Percentiles rank a stretch among this genome's conserved stretches.
Conservation (phyloP, 2,888 invertebrate genomes). For the Spisula subtruncata region DNA sequence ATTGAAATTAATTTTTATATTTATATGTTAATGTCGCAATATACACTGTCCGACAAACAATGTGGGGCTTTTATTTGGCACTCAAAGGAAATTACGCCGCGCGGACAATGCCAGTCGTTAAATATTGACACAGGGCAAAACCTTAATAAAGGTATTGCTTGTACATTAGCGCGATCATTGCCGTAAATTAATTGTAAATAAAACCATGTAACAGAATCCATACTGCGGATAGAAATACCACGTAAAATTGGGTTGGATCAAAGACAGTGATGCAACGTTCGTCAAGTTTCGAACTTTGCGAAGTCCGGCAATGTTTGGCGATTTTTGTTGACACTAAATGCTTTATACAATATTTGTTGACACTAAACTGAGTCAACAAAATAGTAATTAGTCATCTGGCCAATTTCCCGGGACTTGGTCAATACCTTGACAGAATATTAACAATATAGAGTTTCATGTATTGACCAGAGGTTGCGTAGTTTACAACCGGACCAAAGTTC, state of each 20-base stretch:
- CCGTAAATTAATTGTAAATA: slow-evolving; percentile 59
- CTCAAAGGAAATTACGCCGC: slow-evolving; percentile 53
- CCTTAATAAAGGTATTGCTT: slow-evolving; percentile 52
- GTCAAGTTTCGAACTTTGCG: slow-evolving; percentile 40
- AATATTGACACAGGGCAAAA: slow-evolving; percentile 61
- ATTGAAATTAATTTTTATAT: slow-evolving; percentile 35
- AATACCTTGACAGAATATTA: slow-evolving; percentile 26
- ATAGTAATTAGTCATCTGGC: slow-evolving; percentile 54
- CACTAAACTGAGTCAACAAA: slow-evolving; percentile 57
- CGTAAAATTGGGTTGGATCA: slow-evolving; percentile 37
- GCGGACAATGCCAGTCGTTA: slow-evolving; percentile 54
- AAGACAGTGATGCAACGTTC: slow-evolving; percentile 40
- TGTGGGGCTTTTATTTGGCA: slow-evolving; percentile 14
- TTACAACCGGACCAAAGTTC: slow-evolving; percentile 15
- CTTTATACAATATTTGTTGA: slow-evolving; percentile 62
- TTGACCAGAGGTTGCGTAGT: neutral
- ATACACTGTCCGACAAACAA: slow-evolving; percentile 31
- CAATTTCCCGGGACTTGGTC: slow-evolving; percentile 41
- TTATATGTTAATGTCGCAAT: slow-evolving; percentile 43
- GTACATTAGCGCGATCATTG: slow-evolving; percentile 56
- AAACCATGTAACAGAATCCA: slow-evolving; percentile 41
- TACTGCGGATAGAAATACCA: slow-evolving; percentile 6
- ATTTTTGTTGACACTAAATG: slow-evolving; percentile 53
- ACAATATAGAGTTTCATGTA: slow-evolving; percentile 20
- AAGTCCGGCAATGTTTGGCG: slow-evolving; percentile 52